phyloP scores from a whole-genome alignment of 2,797 vertebrate genomes.

The Atherinosoma microstoma region DNA sequence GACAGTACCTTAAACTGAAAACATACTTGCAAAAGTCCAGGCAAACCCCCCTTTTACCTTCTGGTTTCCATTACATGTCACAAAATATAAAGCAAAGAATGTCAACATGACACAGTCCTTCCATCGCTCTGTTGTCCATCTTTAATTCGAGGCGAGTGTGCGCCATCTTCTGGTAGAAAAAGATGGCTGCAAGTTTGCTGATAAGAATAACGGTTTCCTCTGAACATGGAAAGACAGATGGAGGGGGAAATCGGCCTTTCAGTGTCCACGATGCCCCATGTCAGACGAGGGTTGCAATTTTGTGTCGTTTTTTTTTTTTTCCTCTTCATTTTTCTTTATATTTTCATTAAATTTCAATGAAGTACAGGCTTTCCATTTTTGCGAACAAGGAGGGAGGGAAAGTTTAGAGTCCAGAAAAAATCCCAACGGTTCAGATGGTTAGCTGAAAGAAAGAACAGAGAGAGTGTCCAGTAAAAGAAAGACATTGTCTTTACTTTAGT shows the following conservation, averaged over 20 bases:
- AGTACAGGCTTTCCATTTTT: conserved; percentile 69
- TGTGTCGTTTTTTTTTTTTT: conserved; percentile 56
- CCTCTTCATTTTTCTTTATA: conserved; percentile 25
- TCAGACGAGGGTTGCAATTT: conserved; percentile 56
- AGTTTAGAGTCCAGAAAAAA: conserved; percentile 82
- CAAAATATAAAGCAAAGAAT: conserved; percentile 50
- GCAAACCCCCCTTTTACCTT: conserved; percentile 57
- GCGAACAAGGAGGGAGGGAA: conserved; percentile 63
- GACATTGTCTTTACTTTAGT: conserved; percentile 48
- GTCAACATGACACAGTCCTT: conserved; percentile 56
- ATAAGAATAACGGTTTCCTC: conserved; percentile 32
- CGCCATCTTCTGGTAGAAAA: conserved; percentile 69
- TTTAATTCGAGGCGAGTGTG: conserved; percentile 56
- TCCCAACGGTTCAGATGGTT: conserved; percentile 88
- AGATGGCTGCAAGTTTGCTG: conserved; percentile 56
- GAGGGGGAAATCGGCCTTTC: conserved; percentile 32
- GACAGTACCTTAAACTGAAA: conserved; percentile 78
- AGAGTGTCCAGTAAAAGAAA: conserved; percentile 76
- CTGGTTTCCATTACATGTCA: conserved; percentile 44
- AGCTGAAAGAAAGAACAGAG: conserved; percentile 88
- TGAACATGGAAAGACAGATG: conserved; percentile 13
- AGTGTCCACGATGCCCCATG: conserved; percentile 75
- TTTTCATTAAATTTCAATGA: conserved; percentile 50
- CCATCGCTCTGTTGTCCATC: conserved; percentile 43
- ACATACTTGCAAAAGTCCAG: conserved; percentile 69